Evolutionary conservation across 1,140 invertebrate species (phyloP).

Genomic region (Drosophila triauraria): DNA sequence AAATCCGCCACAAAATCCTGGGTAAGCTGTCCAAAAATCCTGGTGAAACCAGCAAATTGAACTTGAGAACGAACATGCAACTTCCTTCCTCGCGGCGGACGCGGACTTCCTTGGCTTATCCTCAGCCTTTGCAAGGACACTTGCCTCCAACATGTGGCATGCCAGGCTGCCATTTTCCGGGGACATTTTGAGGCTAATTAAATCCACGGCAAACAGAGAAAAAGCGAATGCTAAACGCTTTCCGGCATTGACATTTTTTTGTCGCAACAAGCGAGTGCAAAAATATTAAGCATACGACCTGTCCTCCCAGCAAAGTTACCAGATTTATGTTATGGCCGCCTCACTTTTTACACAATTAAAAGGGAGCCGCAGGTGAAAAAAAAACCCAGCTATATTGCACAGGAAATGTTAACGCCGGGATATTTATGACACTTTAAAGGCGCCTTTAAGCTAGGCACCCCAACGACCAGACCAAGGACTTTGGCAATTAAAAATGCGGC

Average conservation of each 20-base stretch:
- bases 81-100: conserved; percentile 47
- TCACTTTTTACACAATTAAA: conserved; percentile 59
- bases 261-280: conserved; percentile 24
- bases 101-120: conserved; percentile 52
- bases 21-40: conserved; percentile 42
- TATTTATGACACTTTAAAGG: conserved; percentile 78
- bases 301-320: conserved; percentile 35
- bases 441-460: conserved; percentile 41
- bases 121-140: conserved; percentile 41
- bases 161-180: conserved; percentile 64
- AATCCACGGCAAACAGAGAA: conserved; percentile 59
- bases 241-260: conserved; percentile 79
- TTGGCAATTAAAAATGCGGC: conserved; percentile 77
- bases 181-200: conserved; percentile 79
- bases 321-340: conserved; percentile 68
- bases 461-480: conserved; percentile 48
- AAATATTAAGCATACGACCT: conserved; percentile 75
- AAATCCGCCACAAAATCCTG: conserved; percentile 1
- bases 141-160: conserved; percentile 50
- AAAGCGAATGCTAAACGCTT: conserved; percentile 72
- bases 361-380: neutral
- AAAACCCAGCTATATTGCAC: neutral
- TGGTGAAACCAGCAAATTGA: conserved; percentile 62
- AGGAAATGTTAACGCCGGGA: conserved; percentile 55
- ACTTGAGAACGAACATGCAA: conserved; percentile 75